A percentile compares a stretch with the other conserved stretches of the same genome.
phyloP scores from a whole-genome alignment of 2,113 vertebrate genomes.

The Daubentonia madagascariensis region DNA sequence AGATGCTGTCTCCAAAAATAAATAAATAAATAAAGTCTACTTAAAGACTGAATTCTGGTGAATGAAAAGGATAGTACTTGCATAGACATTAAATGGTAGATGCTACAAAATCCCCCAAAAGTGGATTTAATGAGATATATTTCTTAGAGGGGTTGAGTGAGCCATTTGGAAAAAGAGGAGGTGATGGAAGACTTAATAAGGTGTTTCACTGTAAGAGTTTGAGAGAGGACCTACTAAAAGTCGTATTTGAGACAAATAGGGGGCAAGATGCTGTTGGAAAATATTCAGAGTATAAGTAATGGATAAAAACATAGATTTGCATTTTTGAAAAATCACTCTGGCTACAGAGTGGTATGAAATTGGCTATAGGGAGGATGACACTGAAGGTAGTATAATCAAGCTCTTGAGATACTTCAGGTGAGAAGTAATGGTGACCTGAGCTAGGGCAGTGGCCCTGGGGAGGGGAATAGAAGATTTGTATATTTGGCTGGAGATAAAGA shows the following conservation, averaged over 20 bases:
- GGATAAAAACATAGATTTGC: not conserved
- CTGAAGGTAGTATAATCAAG: not conserved
- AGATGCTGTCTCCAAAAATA: too few relatives aligned
- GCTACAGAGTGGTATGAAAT: not conserved
- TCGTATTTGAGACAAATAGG: not conserved
- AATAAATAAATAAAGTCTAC: not conserved
- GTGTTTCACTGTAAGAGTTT: not conserved
- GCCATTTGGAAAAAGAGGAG: not conserved
- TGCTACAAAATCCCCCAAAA: not conserved
- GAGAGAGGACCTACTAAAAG: not conserved
- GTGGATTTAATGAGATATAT: not conserved
- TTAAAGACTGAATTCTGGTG: not conserved
- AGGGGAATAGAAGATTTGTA: not conserved
- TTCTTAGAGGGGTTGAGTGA: not conserved
- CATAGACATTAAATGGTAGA: not conserved
- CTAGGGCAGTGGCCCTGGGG: not conserved
- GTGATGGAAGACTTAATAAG: not conserved
- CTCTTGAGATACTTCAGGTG: not conserved
- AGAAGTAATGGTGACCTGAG: not conserved
- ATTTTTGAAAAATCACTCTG: not conserved
- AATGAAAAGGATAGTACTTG: not conserved
- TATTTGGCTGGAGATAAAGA: not conserved
- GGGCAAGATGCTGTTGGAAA: not conserved
- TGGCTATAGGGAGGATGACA: not conserved
- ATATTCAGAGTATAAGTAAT: not conserved